phyloP scores from a whole-genome alignment of 1,140 invertebrate genomes.

The Dinoponera quadriceps region DNA sequence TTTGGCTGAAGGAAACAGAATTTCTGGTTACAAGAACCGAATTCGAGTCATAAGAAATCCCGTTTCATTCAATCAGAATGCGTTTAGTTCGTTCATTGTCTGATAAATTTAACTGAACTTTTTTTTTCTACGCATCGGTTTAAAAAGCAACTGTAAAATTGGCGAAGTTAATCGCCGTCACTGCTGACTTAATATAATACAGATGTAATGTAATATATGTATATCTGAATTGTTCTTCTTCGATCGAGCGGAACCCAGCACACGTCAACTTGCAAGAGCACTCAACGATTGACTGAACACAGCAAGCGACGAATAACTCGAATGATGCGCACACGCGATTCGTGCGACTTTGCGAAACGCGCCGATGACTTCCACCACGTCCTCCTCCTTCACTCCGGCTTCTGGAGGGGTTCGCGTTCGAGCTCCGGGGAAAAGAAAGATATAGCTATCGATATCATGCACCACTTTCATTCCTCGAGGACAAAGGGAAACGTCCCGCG shows the following conservation, averaged over 20 bases:
- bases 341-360: not conserved
- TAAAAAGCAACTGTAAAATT: too few species aligned
- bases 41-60: too few species aligned
- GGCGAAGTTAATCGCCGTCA: too few species aligned
- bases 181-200: too few species aligned
- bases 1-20: too few species aligned
- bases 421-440: slow-evolving; percentile 1
- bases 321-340: not conserved
- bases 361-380: not conserved
- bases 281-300: not conserved
- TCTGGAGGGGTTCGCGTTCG: not conserved
- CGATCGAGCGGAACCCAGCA: not conserved
- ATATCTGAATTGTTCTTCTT: not conserved
- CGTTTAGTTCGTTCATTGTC: too few species aligned
- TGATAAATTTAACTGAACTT: too few species aligned
- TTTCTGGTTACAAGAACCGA: too few species aligned
- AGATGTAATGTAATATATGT: not conserved
- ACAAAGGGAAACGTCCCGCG: slow-evolving; percentile 34
- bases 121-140: too few species aligned
- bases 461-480: slow-evolving; percentile 31
- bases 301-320: not conserved
- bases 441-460: slow-evolving; percentile 37
- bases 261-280: not conserved
- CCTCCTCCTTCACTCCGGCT: not conserved
- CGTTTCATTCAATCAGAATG: too few species aligned